phyloP scores from a whole-genome alignment of 1,140 invertebrate species.

The Solen grandis region DNA sequence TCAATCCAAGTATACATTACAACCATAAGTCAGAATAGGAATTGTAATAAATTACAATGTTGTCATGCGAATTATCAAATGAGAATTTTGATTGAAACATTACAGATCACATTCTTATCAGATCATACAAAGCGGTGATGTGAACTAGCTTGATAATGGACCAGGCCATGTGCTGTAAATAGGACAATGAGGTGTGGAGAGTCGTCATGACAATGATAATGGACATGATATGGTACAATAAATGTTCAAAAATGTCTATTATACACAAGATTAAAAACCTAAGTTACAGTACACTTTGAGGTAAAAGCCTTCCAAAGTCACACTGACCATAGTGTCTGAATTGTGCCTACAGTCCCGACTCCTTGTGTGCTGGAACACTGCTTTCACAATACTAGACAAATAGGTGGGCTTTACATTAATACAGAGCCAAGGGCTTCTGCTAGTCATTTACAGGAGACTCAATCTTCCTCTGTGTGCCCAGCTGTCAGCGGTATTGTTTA shows the following conservation, averaged over 20 bases:
- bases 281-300: neutral
- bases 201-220: neutral
- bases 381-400: neutral
- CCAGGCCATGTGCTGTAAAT: neutral
- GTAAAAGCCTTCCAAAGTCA: no score
- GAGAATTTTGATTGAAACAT: neutral
- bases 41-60: neutral
- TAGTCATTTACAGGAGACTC: neutral
- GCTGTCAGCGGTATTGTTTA: neutral
- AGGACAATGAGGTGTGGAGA: neutral
- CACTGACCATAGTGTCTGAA: no score
- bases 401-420: neutral
- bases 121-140: neutral
- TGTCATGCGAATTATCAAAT: neutral
- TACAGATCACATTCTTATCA: neutral
- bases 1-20: no score
- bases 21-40: no score
- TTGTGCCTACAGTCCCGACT: no score
- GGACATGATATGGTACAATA: neutral
- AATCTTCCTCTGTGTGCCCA: neutral
- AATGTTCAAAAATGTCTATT: neutral
- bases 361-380: no score
- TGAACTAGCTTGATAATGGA: neutral
- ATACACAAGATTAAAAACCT: neutral
- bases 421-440: neutral